Conservation (phyloP, 2,888 invertebrate genomes). For the Cheiracanthium punctorium region DNA sequence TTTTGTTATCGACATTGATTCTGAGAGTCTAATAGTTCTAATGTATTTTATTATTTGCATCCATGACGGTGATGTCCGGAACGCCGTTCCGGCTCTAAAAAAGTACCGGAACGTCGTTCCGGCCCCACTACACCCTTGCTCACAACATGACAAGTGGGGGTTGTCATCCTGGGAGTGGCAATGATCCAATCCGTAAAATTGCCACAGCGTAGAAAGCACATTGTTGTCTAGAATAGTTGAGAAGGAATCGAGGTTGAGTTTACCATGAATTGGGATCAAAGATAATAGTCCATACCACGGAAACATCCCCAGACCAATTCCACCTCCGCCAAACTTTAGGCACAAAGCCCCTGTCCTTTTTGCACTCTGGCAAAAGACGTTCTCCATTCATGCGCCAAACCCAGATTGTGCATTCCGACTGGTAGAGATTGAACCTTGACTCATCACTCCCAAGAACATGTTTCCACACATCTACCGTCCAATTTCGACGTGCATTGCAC, state of each 20-base stretch:
- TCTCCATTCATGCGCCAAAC: neutral
- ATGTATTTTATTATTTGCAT: too few relatives aligned
- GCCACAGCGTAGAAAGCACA: neutral
- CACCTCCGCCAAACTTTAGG: neutral
- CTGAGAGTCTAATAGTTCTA: too few relatives aligned
- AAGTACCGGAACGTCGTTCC: too few relatives aligned
- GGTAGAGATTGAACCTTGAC: neutral
- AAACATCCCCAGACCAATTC: slow-evolving; percentile 16
- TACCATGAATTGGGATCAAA: neutral
- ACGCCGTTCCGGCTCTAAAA: too few relatives aligned
- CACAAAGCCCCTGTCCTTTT: neutral
- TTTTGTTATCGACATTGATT: too few relatives aligned
- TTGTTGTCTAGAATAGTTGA: neutral
- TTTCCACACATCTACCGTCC: neutral
- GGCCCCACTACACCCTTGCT: too few relatives aligned
- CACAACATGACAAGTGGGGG: too few relatives aligned
- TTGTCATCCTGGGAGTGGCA: too few relatives aligned
- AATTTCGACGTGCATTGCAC: neutral
- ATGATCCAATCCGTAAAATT: neutral
- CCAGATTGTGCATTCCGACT: neutral
- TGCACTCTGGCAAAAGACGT: neutral
- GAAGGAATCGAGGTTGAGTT: neutral
- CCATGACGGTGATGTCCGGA: too few relatives aligned
- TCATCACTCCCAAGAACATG: neutral
- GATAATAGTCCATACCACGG: neutral